phyloP scores from a whole-genome alignment of 2,888 invertebrate genomes.

The Tortricodes alternella region DNA sequence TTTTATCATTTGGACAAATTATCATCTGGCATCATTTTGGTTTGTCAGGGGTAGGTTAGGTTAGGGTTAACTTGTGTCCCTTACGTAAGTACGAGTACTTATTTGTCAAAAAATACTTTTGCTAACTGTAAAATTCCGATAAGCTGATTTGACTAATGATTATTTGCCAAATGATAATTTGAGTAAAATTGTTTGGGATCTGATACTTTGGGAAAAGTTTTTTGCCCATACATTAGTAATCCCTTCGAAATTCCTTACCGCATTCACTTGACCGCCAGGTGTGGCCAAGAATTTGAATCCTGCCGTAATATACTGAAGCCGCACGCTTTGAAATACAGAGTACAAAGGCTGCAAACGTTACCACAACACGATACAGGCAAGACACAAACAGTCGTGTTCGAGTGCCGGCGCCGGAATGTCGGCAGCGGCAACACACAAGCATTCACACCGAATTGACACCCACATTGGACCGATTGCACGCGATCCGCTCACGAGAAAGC shows the following conservation, averaged over 20 bases:
- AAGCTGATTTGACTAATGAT: no score
- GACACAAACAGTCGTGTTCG: constrained; percentile 21
- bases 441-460: constrained; percentile 57
- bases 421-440: constrained; percentile 38
- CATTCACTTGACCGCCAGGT: background rate
- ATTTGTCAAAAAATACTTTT: no score
- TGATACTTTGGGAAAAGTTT: no score
- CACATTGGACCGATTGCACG: constrained; percentile 54
- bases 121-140: no score
- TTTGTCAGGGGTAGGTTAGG: no score
- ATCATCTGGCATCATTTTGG: no score
- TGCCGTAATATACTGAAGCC: background rate
- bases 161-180: no score
- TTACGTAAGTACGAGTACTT: no score
- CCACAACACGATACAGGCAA: background rate
- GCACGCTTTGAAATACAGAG: background rate
- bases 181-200: no score
- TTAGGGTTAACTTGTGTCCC: no score
- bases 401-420: constrained; percentile 34
- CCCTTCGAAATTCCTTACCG: no score
- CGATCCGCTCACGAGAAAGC: constrained; percentile 39
- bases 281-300: background rate
- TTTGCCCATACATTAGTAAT: background rate
- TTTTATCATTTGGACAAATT: no score
- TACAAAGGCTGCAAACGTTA: background rate